phyloP scores from a whole-genome alignment of 2,113 vertebrate species.

The Calyptommatus sinebrachiatus region DNA sequence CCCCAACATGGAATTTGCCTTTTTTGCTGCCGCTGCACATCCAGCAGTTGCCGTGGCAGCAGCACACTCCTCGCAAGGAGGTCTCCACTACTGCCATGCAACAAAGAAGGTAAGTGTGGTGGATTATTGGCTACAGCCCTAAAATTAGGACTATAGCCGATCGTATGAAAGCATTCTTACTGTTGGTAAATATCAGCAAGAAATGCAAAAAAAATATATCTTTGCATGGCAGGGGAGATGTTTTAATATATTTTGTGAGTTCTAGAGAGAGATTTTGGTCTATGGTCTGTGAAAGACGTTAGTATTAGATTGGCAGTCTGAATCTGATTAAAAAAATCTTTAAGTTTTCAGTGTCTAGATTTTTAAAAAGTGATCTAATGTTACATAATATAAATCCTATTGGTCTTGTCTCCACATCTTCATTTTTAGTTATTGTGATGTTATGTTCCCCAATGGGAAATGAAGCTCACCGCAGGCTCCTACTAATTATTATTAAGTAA shows the following conservation, averaged over 20 bases:
- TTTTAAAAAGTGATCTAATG: constrained; percentile 24
- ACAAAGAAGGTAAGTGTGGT: no score
- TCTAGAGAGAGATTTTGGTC: neutral
- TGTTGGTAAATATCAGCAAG: neutral
- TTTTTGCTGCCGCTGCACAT: no score
- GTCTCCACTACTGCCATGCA: no score
- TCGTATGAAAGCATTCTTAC: no score
- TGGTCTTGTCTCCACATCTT: constrained; percentile 52
- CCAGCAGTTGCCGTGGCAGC: no score
- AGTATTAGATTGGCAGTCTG: neutral
- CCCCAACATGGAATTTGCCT: no score
- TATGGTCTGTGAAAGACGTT: neutral
- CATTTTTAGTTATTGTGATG: constrained; percentile 54
- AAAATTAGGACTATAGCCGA: no score
- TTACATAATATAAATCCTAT: constrained; percentile 31
- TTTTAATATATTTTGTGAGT: neutral
- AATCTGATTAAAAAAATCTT: constrained; percentile 25
- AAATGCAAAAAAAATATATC: neutral
- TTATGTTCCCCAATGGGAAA: constrained; percentile 54
- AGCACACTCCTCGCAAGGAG: no score
- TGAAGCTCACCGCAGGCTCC: constrained; percentile 47
- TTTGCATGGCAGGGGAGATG: neutral
- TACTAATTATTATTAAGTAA: constrained; percentile 55
- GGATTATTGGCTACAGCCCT: no score
- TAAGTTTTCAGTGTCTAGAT: constrained; percentile 32